Evolutionary conservation across 2,113 vertebrate genomes (phyloP), one percentile per base, ranked within the genome.

Genomic region (Phalacrocorax carbo): DNA sequence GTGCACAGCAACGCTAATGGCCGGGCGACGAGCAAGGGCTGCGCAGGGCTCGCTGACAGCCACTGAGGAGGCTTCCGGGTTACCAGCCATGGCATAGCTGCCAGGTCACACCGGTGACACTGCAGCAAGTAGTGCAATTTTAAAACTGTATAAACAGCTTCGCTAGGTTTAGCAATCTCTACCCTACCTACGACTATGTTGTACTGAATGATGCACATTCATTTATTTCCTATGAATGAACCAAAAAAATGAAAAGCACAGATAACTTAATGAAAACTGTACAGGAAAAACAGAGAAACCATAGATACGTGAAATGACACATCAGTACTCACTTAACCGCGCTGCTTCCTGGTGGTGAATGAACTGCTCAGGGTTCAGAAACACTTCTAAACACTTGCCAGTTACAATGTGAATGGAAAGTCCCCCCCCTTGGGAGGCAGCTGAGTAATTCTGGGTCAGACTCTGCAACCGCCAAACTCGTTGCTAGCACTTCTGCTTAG

Each of bases 21-120:
- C 65, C 57, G 13, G 12, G 66, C 7, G 65, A 8, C 11, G 1
- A 17, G 69, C 11, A 42, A 44, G 54, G 66, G 5, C 76, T 12
- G 25, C 1, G 30, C 34, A n/a, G 60, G 1, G 7, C 4, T 3
- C 0, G 0, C 20, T 5, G 14, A 3, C 22, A 15, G 57, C 42
- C 58, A 30, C 65, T 7, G 54, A 5, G 32, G 46, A 3, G 0
- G 12, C 14, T 19, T 30, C 2, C 1, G 73, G 34, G 15, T 27
- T 14, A 48, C 5, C 3, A 54, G 21, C 17, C 13, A 4, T 0
- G 26, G 34, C 77, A 21, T 1, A 29, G 58, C 71, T 66, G 71
- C 86, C 40, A 16, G 17, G 36, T 70, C 60, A 23, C 60, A 10
- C n/a, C 10, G 20, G 69, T 77, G 78, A 51, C 2, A 1, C 49